Evolutionary conservation across 2,888 invertebrate genomes (phyloP).

Genomic region (Microctonus brassicae): DNA sequence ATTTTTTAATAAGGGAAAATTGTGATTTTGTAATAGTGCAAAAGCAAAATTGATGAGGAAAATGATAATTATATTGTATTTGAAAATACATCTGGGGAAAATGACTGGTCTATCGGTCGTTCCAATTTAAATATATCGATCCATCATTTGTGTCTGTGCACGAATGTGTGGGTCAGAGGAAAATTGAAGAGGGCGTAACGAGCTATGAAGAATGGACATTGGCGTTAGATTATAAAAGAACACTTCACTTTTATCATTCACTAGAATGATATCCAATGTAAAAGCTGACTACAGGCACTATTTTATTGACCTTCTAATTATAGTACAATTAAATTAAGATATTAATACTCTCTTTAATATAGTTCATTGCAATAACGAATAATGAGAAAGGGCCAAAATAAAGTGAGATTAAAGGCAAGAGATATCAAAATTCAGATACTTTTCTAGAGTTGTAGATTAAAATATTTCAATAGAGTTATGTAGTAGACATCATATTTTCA

Average conservation of each 20-base stretch:
- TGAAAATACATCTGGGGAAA: neutral
- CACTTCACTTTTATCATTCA: conserved; percentile 25
- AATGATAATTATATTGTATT: neutral
- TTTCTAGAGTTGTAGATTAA: neutral
- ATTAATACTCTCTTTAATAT: conserved; percentile 13
- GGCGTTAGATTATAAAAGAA: neutral
- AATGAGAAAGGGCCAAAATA: conserved; percentile 14
- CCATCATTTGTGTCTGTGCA: neutral
- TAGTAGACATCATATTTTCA: neutral
- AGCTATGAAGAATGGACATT: neutral
- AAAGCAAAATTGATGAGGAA: neutral
- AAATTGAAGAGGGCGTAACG: neutral
- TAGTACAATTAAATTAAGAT: conserved; percentile 28
- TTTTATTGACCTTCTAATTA: conserved; percentile 34
- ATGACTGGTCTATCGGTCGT: conserved; percentile 27
- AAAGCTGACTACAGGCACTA: neutral
- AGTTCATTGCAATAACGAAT: conserved; percentile 1
- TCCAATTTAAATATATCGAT: conserved; percentile 36
- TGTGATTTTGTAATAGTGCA: neutral
- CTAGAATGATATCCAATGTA: conserved; percentile 11
- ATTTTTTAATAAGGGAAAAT: neutral
- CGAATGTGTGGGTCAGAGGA: neutral
- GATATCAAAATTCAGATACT: conserved; percentile 9
- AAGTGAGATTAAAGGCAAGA: neutral
- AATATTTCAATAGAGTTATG: neutral